phyloP scores from a whole-genome alignment of 2,113 vertebrate species.

The Delphinapterus leucas region DNA sequence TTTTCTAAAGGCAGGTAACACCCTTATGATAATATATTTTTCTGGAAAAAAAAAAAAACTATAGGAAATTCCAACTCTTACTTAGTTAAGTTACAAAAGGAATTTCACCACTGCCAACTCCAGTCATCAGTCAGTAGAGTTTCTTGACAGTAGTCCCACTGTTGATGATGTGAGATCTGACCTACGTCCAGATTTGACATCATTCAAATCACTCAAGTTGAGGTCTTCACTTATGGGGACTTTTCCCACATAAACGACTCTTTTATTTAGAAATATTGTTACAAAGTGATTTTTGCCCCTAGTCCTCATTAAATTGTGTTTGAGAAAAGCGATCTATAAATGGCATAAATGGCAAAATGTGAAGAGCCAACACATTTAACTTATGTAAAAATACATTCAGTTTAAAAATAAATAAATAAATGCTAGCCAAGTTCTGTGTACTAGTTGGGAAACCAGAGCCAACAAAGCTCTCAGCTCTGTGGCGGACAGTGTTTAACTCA shows the following conservation, averaged over 20 bases:
- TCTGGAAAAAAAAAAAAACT: neutral
- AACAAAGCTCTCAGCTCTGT: neutral
- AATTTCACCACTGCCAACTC: neutral
- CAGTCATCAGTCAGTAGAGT: neutral
- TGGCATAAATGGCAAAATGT: neutral
- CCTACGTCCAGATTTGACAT: neutral
- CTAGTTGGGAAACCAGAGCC: neutral
- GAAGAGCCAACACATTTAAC: neutral
- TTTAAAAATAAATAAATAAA: neutral
- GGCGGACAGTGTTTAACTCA: neutral
- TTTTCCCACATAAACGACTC: neutral
- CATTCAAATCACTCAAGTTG: neutral
- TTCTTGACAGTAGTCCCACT: neutral
- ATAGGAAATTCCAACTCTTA: neutral
- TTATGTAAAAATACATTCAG: neutral
- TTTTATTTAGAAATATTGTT: slow-evolving; percentile 22
- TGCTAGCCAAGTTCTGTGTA: neutral
- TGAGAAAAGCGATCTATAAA: neutral
- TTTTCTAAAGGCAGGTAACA: neutral
- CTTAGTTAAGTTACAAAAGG: neutral
- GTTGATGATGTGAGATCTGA: neutral
- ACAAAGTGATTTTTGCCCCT: neutral
- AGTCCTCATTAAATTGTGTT: neutral
- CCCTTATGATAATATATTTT: neutral
- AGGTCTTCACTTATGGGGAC: neutral